phyloP scores from a whole-genome alignment of 2,113 vertebrate genomes.

The Bothrops jararaca region DNA sequence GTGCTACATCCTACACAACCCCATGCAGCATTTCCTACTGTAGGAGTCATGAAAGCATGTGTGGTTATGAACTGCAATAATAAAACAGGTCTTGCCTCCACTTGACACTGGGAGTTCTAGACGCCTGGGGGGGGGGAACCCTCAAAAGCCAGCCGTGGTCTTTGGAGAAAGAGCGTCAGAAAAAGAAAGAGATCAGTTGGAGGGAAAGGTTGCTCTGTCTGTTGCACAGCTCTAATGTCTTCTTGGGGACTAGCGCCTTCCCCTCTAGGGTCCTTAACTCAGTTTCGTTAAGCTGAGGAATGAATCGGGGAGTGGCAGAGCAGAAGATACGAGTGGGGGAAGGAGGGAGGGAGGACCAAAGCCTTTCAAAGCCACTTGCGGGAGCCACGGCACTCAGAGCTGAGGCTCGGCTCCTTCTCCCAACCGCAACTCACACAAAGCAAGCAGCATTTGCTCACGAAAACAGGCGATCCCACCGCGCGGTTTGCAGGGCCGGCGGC shows the following conservation, averaged over 20 bases:
- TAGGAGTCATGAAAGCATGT: background rate
- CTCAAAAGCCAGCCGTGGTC: background rate
- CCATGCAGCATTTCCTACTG: no score
- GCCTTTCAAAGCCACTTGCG: background rate
- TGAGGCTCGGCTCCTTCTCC: background rate
- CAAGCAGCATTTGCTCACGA: no score
- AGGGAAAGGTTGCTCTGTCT: background rate
- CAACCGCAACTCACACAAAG: background rate
- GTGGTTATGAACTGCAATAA: background rate
- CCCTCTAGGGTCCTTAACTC: background rate
- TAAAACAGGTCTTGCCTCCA: background rate
- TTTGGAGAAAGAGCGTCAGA: background rate
- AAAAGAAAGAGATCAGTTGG: background rate
- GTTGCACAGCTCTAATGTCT: background rate
- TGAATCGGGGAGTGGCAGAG: background rate
- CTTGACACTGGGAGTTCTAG: background rate
- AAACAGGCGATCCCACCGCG: background rate
- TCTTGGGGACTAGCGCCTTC: background rate
- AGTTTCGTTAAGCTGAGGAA: background rate
- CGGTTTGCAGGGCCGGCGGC: slow-evolving; percentile 20
- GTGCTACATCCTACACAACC: background rate
- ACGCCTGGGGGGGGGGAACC: background rate
- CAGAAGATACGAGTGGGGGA: no score
- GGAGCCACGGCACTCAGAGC: background rate
- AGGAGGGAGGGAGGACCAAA: background rate